phyloP scores from a whole-genome alignment of 2,888 invertebrate genomes.

The Therioaphis trifolii region DNA sequence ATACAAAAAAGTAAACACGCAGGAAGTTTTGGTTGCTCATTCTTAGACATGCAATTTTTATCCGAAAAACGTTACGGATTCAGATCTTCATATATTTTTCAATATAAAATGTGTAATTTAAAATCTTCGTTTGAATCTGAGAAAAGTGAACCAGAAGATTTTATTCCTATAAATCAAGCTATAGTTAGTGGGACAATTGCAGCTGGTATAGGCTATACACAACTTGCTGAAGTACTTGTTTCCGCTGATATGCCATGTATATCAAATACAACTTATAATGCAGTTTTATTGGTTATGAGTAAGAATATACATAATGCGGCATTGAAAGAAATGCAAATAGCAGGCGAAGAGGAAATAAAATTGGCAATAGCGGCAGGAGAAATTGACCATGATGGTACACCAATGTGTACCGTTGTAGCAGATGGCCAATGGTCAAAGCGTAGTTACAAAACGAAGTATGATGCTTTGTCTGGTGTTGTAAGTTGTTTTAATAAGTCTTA shows the following conservation, averaged over 20 bases:
- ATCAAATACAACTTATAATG: neutral
- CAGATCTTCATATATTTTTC: neutral
- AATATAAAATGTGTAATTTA: constrained; percentile 18
- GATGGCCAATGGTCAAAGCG: too few relatives aligned
- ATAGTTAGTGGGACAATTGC: neutral
- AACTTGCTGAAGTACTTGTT: neutral
- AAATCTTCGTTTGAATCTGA: too few relatives aligned
- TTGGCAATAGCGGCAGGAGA: constrained; percentile 5
- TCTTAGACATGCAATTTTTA: constrained; percentile 5
- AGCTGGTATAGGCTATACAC: neutral
- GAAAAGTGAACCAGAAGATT: neutral
- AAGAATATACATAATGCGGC: neutral
- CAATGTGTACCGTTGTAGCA: neutral
- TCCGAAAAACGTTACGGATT: neutral
- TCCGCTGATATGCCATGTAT: neutral
- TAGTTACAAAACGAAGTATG: too few relatives aligned
- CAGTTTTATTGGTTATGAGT: constrained; percentile 8
- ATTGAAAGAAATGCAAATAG: neutral
- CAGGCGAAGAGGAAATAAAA: neutral
- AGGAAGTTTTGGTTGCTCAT: neutral
- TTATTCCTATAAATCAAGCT: neutral
- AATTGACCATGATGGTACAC: constrained; percentile 8
- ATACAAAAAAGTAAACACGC: constrained; percentile 1
- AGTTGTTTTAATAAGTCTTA: neutral
- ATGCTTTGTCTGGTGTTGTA: too few relatives aligned